Evolutionary conservation across 1,140 invertebrate species (phyloP).

Genomic region (Philopotamus ludificatus): DNA sequence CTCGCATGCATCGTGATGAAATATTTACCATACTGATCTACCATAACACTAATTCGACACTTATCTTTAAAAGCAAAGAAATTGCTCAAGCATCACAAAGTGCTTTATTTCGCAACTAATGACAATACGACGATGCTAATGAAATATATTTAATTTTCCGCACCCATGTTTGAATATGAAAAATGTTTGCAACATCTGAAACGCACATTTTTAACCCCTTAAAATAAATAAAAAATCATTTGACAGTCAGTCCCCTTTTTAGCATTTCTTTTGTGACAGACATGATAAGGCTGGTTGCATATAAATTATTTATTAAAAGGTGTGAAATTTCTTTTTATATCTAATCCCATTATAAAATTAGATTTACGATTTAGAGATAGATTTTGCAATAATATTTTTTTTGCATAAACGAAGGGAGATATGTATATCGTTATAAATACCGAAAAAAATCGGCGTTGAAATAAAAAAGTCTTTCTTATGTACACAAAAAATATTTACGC

Average conservation of each 20-base stretch:
- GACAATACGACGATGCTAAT: too few relatives aligned
- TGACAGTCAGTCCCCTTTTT: constrained; percentile 4
- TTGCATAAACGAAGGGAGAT: neutral
- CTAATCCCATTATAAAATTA: constrained; percentile 14
- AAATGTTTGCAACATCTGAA: too few relatives aligned
- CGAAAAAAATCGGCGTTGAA: neutral
- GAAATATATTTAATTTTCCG: too few relatives aligned
- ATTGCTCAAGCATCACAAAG: too few relatives aligned
- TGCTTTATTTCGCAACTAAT: too few relatives aligned
- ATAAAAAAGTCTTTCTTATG: neutral
- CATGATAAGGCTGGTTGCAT: constrained; percentile 3
- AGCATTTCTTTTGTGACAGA: neutral
- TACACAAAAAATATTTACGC: neutral
- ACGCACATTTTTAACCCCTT: neutral
- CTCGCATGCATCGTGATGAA: neutral
- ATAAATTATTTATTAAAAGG: constrained; percentile 27
- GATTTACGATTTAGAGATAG: neutral
- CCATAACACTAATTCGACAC: too few relatives aligned
- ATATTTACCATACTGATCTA: too few relatives aligned
- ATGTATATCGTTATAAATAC: neutral
- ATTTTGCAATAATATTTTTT: constrained; percentile 1
- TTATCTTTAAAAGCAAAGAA: too few relatives aligned
- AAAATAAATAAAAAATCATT: constrained; percentile 6
- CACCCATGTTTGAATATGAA: too few relatives aligned
- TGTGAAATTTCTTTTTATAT: constrained; percentile 22